A percentile compares a stretch with the other conserved stretches of the same genome.
Evolutionary conservation across 2,888 invertebrate species (phyloP).

Genomic region (Tetanocera ferruginea): DNA sequence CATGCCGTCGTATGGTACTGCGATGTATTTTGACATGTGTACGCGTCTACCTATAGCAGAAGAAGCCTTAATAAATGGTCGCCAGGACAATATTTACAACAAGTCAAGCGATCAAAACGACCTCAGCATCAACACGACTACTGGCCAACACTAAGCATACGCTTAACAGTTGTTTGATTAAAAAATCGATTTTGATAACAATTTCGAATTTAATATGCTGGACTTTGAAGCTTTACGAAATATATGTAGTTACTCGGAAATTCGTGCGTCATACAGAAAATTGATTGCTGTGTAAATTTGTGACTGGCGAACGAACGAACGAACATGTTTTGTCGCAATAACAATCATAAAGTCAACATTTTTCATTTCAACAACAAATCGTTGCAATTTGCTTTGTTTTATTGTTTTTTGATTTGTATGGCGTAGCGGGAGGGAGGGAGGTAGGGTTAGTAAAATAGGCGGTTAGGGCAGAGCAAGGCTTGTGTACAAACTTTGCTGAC

Average conservation of each 20-base stretch:
- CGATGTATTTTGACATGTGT: not conserved
- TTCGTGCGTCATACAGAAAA: not conserved
- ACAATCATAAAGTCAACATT: conserved; percentile 17
- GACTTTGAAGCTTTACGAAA: not conserved
- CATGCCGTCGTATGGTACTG: not conserved
- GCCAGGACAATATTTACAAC: conserved; percentile 31
- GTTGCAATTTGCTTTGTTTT: conserved; percentile 5
- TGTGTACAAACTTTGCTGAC: too few relatives aligned
- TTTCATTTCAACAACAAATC: not conserved
- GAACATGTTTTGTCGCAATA: conserved; percentile 1
- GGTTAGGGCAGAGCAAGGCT: too few relatives aligned
- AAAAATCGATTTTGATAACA: conserved; percentile 15
- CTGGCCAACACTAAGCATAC: too few relatives aligned
- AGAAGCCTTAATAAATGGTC: conserved; percentile 9
- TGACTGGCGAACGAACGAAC: conserved; percentile 1
- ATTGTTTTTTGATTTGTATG: not conserved
- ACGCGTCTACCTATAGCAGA: not conserved
- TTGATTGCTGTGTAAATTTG: not conserved
- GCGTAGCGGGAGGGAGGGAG: not conserved
- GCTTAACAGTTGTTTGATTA: conserved; percentile 15
- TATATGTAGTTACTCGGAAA: not conserved
- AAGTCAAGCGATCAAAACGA: not conserved
- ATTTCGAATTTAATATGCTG: not conserved
- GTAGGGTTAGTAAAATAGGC: too few relatives aligned
- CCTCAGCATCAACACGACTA: not conserved